Evolutionary conservation across 2,797 vertebrate genomes (phyloP).

Genomic region (Macrochelys suwanniensis): DNA sequence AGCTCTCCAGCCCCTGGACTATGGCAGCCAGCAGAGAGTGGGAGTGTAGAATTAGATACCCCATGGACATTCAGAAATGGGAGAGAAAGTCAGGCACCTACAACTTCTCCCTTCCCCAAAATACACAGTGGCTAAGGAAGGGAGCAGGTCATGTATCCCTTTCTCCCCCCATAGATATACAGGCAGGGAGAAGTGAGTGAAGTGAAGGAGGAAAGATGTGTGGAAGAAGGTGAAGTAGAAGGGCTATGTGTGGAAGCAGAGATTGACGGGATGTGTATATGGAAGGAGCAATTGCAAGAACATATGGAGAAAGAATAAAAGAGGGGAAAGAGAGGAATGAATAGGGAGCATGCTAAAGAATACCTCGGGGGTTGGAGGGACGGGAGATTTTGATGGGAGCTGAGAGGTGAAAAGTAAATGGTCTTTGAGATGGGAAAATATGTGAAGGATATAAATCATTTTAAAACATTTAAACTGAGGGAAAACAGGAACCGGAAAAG

Average conservation of each 20-base stretch:
- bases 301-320: neutral
- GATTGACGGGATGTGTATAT: neutral
- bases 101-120: neutral
- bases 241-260: neutral
- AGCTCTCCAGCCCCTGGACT: neutral
- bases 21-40: neutral
- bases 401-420: neutral
- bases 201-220: accelerated
- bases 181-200: neutral
- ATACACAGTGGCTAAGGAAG: neutral
- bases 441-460: neutral
- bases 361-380: neutral
- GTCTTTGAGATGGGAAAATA: neutral
- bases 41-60: neutral
- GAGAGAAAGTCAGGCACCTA: neutral
- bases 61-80: neutral
- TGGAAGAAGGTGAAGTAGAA: neutral
- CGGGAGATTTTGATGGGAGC: neutral
- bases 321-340: accelerated
- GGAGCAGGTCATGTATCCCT: neutral
- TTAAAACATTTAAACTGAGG: neutral
- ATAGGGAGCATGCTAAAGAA: neutral
- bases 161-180: neutral
- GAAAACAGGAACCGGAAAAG: neutral
- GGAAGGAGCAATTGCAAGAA: neutral